Evolutionary conservation across 2,797 vertebrate species (phyloP).

Genomic region (Carapus acus): DNA sequence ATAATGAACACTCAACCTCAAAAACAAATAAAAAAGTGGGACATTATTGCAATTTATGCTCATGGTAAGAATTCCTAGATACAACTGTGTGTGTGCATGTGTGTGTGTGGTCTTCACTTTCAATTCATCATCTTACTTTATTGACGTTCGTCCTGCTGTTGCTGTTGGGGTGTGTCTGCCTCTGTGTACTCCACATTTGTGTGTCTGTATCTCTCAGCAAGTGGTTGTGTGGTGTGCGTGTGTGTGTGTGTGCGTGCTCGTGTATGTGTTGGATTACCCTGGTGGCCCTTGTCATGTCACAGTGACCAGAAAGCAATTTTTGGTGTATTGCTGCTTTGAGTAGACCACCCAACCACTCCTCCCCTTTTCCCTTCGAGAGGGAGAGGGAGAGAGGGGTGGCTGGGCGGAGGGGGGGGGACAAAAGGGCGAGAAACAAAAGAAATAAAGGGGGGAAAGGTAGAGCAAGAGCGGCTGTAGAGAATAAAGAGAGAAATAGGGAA

Average conservation of each 20-base stretch:
- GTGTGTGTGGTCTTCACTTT: too few relatives aligned
- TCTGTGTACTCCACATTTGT: constrained; percentile 22
- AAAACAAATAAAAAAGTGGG: constrained; percentile 21
- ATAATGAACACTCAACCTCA: constrained; percentile 32
- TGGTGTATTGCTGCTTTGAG: constrained; percentile 59
- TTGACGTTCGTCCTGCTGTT: constrained; percentile 39
- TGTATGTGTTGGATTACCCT: constrained; percentile 50
- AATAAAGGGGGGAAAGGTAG: constrained; percentile 14
- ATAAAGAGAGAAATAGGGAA: constrained; percentile 26
- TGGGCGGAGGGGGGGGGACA: constrained; percentile 14
- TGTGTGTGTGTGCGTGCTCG: constrained; percentile 14
- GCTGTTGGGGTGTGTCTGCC: constrained; percentile 30
- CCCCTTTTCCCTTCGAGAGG: constrained; percentile 40
- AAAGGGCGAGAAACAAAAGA: constrained; percentile 12
- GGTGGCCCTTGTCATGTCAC: constrained; percentile 65
- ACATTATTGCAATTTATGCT: constrained; percentile 25
- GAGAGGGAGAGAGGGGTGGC: constrained; percentile 16
- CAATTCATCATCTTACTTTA: too few relatives aligned
- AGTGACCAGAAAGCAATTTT: constrained; percentile 77
- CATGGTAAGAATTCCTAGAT: constrained; percentile 29
- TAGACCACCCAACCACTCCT: constrained; percentile 48
- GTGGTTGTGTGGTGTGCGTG: not conserved
- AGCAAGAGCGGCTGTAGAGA: constrained; percentile 6
- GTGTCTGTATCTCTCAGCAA: constrained; percentile 7
- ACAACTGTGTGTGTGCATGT: constrained; percentile 11